Evolutionary conservation across 2,113 vertebrate species (phyloP), one percentile per base, ranked within the genome.

Genomic region (Mus spicilegus): DNA sequence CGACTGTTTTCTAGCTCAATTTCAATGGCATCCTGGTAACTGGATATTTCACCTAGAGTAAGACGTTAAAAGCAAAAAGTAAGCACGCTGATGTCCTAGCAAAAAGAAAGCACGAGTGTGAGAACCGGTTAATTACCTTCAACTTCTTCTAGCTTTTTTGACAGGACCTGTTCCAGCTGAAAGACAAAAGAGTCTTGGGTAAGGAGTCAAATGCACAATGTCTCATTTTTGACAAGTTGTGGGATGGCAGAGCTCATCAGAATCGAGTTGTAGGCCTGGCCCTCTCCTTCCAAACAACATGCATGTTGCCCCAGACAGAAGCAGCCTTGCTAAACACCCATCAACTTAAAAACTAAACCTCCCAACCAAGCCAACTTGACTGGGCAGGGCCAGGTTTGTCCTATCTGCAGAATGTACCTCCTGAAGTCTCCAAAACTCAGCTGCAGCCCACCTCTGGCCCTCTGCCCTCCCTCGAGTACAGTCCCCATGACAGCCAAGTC

Each of bases 21-120:
- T 96, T 99, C 99, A 30, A 99, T 99, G 91, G 99, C 99, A 36
- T 99, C 99, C 97, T 99, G 99, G 97, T 99, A 99, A 94, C 97
- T 98, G 14, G 98, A 99, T 96, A 99, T 99, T 97, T 99, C 99
- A 96, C 99, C 99, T 99, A 98, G 58, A 87, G 94, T 8, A 49
- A 7, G 19, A 49, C 97, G 97, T 96, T n/a, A 51, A 6, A 24
- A 77, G 89, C 51, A 7, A 89, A 87, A 95, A 77, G 89, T 89
- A 89, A 91, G 96, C 82, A 63, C 90, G 58, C 19, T 76, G 51
- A 2, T 9, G 26, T 93, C 89, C 87, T 36, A 24, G 49, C 65
- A 75, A 78, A 92, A 96, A 90, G 26, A 17, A 89, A 58, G 61
- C 26, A 16, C 36, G 49, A 1, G 28, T 46, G 30, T 51, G 10